Evolutionary conservation across 92 coral and sea anemone genomes (phyloP).

Genomic region (Blastomussa wellsi): DNA sequence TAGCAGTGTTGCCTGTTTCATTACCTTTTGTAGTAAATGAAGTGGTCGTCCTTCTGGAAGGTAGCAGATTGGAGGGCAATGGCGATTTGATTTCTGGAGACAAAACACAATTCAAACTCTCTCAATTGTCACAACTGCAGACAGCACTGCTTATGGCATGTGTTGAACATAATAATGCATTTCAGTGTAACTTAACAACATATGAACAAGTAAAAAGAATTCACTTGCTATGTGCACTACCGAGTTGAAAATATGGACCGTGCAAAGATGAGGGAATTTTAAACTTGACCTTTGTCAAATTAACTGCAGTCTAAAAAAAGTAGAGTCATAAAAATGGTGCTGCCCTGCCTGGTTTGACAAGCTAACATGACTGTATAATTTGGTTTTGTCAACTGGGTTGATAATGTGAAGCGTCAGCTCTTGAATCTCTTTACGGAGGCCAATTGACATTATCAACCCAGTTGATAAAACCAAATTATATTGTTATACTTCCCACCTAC

Average conservation of each 20-base stretch:
- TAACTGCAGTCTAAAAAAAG: not conserved
- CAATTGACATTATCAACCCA: no score
- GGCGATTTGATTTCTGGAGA: not conserved
- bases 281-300: not conserved
- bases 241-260: no score
- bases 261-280: not conserved
- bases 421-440: no score
- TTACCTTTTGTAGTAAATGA: constrained; percentile 2
- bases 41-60: not conserved
- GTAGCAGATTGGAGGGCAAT: not conserved
- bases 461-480: no score
- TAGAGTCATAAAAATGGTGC: not conserved
- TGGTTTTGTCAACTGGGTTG: no score
- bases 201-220: not conserved
- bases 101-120: not conserved
- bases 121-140: not conserved
- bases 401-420: no score
- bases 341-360: not conserved
- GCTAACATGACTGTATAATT: no score
- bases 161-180: not conserved
- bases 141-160: not conserved
- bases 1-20: not conserved
- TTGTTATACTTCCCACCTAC: no score
- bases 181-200: not conserved
- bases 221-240: not conserved